A percentile compares a stretch with the other conserved stretches of the same genome.
These are phyloP conservation scores for Phengaris alcon DNA, from an alignment of 2,888 invertebrate genomes.

Conservation along the genomic window DNA sequence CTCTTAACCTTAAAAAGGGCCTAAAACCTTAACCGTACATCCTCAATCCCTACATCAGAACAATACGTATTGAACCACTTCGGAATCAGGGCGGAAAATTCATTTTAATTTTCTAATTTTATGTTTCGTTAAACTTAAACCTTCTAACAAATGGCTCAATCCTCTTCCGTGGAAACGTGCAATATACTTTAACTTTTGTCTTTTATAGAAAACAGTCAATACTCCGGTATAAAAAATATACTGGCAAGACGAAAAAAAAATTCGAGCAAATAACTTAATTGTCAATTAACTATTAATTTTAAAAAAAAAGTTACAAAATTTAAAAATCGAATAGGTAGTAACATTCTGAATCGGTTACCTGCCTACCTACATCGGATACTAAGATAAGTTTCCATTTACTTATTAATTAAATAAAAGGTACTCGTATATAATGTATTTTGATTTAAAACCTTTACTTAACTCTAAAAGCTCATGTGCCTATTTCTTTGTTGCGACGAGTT, in stretches of 20 bases:
- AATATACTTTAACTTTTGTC: neutral
- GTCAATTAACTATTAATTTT: too few species aligned
- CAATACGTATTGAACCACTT: slow-evolving; percentile 10
- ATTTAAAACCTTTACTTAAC: too few species aligned
- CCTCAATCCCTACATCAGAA: neutral
- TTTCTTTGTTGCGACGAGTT: too few species aligned
- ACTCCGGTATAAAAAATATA: neutral
- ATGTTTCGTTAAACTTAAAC: slow-evolving; percentile 23
- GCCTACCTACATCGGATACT: too few species aligned
- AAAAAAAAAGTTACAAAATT: too few species aligned
- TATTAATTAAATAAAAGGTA: too few species aligned
- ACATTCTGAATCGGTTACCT: too few species aligned
- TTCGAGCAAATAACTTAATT: too few species aligned
- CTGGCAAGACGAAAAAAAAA: neutral
- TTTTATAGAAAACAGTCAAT: neutral
- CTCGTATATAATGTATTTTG: too few species aligned
- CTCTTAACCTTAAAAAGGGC: neutral
- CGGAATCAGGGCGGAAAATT: slow-evolving; percentile 18
- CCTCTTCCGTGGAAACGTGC: neutral
- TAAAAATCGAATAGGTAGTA: too few species aligned
- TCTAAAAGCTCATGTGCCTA: too few species aligned
- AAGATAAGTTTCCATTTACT: too few species aligned
- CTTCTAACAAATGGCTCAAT: slow-evolving; percentile 7
- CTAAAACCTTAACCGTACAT: neutral
- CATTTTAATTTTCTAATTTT: slow-evolving; percentile 25